Evolutionary conservation across 2,113 vertebrate genomes (phyloP).

Genomic region (Murina feae): DNA sequence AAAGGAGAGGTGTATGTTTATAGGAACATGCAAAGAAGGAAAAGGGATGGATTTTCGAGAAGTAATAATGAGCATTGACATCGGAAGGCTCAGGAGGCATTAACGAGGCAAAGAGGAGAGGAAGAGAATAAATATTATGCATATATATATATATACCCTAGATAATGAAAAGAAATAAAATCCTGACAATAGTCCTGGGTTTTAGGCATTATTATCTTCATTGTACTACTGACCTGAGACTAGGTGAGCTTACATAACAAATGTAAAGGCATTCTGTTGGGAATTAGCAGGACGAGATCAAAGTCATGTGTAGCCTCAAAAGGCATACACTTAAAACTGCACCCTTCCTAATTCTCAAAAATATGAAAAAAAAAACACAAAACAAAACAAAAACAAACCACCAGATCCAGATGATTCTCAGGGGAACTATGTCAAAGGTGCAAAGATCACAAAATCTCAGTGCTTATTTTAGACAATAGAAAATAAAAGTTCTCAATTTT

Average conservation of each 20-base stretch:
- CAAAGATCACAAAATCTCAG: not conserved
- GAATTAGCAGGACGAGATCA: not conserved
- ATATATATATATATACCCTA: not conserved
- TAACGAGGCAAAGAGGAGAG: not conserved
- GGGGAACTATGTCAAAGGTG: not conserved
- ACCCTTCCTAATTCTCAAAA: not conserved
- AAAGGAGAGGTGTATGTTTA: not conserved
- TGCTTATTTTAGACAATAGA: not conserved
- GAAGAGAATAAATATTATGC: not conserved
- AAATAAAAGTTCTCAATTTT: not conserved
- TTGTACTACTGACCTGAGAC: not conserved
- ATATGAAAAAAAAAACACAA: too few species aligned
- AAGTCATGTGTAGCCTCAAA: not conserved
- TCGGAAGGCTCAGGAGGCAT: not conserved
- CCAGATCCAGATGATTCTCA: not conserved
- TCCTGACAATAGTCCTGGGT: not conserved
- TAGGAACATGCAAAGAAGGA: not conserved
- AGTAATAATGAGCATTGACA: not conserved
- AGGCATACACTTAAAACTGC: not conserved
- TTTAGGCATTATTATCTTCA: not conserved
- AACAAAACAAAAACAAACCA: too few species aligned
- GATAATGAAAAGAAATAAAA: not conserved
- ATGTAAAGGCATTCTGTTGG: not conserved
- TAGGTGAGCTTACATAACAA: not conserved
- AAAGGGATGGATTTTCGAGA: not conserved